Conservation (phyloP, 2,888 invertebrate species). For the Clostera curtula region DNA sequence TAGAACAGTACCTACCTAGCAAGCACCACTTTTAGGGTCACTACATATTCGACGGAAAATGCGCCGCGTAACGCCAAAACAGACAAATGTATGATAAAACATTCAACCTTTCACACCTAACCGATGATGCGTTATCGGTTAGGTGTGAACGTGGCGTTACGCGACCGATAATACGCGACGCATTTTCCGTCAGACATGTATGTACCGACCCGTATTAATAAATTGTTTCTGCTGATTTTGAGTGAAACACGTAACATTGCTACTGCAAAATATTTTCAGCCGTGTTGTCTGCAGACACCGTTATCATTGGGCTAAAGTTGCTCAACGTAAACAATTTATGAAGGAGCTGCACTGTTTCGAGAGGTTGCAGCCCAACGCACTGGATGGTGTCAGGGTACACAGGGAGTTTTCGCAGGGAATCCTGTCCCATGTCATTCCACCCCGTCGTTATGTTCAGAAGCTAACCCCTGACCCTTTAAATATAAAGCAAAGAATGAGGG, state of each 20-base stretch:
- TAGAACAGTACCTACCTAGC: too few relatives aligned
- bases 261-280: conserved; percentile 49
- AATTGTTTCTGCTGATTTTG: not conserved
- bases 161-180: too few relatives aligned
- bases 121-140: too few relatives aligned
- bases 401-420: conserved; percentile 76
- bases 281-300: conserved; percentile 78
- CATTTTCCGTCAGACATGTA: too few relatives aligned
- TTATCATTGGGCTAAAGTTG: conserved; percentile 65
- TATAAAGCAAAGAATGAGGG: conserved; percentile 52
- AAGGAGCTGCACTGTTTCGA: conserved; percentile 77
- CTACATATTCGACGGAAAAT: too few relatives aligned
- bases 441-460: conserved; percentile 58
- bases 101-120: too few relatives aligned
- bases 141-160: too few relatives aligned
- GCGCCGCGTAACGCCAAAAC: too few relatives aligned
- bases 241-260: not conserved
- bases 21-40: too few relatives aligned
- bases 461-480: conserved; percentile 55
- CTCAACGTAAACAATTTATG: conserved; percentile 75
- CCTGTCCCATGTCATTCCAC: conserved; percentile 66
- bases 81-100: too few relatives aligned
- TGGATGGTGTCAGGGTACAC: conserved; percentile 78
- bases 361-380: conserved; percentile 75
- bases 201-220: too few relatives aligned